These are phyloP conservation scores for Phalera bucephala DNA, from an alignment of 2,888 invertebrate species.

Conservation along the genomic window DNA sequence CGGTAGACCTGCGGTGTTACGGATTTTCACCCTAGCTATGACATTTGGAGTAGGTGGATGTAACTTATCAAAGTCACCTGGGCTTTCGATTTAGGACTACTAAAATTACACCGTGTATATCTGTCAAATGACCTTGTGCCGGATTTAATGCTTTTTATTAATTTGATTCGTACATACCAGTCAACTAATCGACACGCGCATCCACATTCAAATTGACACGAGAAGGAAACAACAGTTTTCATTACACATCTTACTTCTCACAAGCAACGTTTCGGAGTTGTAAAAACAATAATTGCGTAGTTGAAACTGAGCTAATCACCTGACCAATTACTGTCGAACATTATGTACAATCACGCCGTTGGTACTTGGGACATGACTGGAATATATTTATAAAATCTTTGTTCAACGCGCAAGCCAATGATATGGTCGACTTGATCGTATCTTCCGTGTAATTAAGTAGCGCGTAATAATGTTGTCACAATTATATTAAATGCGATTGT, in stretches of 20 bases:
- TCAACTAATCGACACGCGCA: too few relatives aligned
- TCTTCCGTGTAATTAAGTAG: slow-evolving; percentile 46
- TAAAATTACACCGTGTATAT: too few relatives aligned
- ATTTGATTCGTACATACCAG: too few relatives aligned
- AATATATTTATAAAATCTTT: slow-evolving; percentile 43
- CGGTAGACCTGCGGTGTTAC: too few relatives aligned
- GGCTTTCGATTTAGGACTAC: too few relatives aligned
- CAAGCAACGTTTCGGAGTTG: slow-evolving; percentile 1
- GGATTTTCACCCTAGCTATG: too few relatives aligned
- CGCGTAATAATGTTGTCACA: slow-evolving; percentile 28
- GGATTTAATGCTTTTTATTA: too few relatives aligned
- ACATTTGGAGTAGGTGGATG: too few relatives aligned
- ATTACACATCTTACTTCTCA: background rate
- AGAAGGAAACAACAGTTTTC: slow-evolving; percentile 5
- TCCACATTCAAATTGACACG: too few relatives aligned
- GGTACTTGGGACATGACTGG: slow-evolving; percentile 37
- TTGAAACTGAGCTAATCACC: slow-evolving; percentile 45
- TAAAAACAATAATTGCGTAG: slow-evolving; percentile 39
- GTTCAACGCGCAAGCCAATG: slow-evolving; percentile 31
- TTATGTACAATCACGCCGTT: slow-evolving; percentile 42
- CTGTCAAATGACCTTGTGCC: too few relatives aligned
- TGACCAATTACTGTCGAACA: slow-evolving; percentile 42
- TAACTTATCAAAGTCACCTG: too few relatives aligned
- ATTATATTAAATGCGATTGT: slow-evolving; percentile 24
- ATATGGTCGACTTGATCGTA: slow-evolving; percentile 35